A percentile compares a stretch with the other conserved stretches of the same genome.
These are phyloP conservation scores for Rhaphigaster nebulosa DNA, from an alignment of 2,888 invertebrate species.

Conservation along the genomic window DNA sequence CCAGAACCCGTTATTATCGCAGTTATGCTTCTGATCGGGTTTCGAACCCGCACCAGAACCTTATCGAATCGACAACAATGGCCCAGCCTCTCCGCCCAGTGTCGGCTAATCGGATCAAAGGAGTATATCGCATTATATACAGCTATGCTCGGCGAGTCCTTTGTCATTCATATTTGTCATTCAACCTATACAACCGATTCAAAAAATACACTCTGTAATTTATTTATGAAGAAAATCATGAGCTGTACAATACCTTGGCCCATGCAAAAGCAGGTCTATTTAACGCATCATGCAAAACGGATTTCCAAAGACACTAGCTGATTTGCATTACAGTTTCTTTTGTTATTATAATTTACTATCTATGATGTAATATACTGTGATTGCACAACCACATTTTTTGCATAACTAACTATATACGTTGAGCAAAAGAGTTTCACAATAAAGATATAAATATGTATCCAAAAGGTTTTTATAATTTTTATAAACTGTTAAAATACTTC, in stretches of 20 bases:
- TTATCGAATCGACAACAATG: slow-evolving; percentile 24
- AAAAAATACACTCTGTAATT: background rate
- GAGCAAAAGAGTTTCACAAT: too few relatives aligned
- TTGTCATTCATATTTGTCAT: slow-evolving; percentile 5
- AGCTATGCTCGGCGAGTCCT: background rate
- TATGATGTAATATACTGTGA: too few relatives aligned
- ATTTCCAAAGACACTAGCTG: too few relatives aligned
- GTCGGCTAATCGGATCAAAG: slow-evolving; percentile 23
- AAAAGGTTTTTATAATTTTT: too few relatives aligned
- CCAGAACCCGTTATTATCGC: background rate
- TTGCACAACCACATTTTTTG: too few relatives aligned
- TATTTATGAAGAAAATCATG: background rate
- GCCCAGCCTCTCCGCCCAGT: background rate
- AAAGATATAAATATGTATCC: too few relatives aligned
- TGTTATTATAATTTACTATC: too few relatives aligned
- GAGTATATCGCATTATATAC: background rate
- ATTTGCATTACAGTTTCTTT: background rate
- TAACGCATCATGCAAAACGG: background rate
- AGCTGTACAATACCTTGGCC: background rate
- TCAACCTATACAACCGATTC: background rate
- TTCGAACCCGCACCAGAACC: background rate
- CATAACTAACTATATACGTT: too few relatives aligned
- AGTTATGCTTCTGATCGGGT: slow-evolving; percentile 21
- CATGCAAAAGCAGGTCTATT: background rate
- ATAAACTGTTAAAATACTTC: too few relatives aligned